Base-by-base conservation (phyloP, 1,140 invertebrate species). In the Cydia amplana region DNA sequence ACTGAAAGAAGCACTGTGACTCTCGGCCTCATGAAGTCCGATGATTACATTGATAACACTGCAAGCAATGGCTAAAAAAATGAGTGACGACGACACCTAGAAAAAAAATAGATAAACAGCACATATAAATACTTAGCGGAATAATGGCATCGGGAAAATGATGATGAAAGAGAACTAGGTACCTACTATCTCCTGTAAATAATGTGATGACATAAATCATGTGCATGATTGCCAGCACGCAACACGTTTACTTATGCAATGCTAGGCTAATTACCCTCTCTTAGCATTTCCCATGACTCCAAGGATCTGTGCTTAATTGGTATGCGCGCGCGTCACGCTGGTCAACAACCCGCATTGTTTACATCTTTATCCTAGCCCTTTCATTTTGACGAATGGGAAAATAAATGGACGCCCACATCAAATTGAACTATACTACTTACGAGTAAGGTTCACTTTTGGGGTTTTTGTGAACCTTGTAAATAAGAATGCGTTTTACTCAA, bases 221-320 rank as follows among this genome's bases (percentile, higher is more conserved):
- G 40, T 12, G 12, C 12, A 46, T 16, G 43, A 46, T 46, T 46
- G 43, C 14, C 43, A 46, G n/a, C n/a, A n/a, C 49, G 49, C n/a
- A 51, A 6, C n/a, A 18, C 49, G 49, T n/a, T 32, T 36, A 43
- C 36, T 36, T 9, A 70, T 70, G 65, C 14, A 70, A n/a, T n/a
- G 7, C n/a, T 70, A 70, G 65, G n/a, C 32, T 70, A 70, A 70
- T 70, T 70, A 70, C n/a, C 65, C 5, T 70, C 32, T 18, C 65
- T 70, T 70, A 20, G 43, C 65, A 18, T 43, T 70, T 70, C 65
- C 65, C 65, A 70, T 70, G 65, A 70, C 65, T 60, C 7, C 65
- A 36, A 70, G 28, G 65, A 70, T 43, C 23, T 60, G 20, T 60
- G 20, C 55, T 28, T 65, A 40, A 70, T 70, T 70, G 36, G 65